Evolutionary conservation across 2,113 vertebrate genomes (phyloP).

Genomic region (Gymnarchus niloticus): DNA sequence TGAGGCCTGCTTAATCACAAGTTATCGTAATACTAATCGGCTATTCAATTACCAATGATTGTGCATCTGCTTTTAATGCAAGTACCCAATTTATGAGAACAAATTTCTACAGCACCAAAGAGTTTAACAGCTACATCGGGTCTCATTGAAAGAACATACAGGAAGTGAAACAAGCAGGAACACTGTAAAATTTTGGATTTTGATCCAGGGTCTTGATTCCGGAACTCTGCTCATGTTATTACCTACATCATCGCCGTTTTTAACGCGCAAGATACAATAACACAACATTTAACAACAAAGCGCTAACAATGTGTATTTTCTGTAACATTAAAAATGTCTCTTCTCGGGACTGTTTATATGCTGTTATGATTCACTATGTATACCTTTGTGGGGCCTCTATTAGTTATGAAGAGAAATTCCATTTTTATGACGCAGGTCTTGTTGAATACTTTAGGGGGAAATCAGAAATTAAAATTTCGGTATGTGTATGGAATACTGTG

Average conservation of each 20-base stretch:
- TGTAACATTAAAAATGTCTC: background rate
- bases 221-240: background rate
- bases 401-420: background rate
- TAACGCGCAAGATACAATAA: background rate
- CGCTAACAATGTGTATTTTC: background rate
- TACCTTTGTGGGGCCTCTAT: background rate
- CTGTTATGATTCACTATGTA: background rate
- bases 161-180: background rate
- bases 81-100: background rate
- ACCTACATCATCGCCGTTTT: background rate
- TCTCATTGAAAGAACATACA: too few species aligned
- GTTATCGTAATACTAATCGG: too few species aligned
- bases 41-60: background rate
- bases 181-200: background rate
- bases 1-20: too few species aligned
- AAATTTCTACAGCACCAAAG: background rate
- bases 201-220: background rate
- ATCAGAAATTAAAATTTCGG: background rate
- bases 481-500: background rate
- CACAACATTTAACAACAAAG: background rate
- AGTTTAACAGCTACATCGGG: background rate
- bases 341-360: background rate
- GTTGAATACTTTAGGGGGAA: background rate
- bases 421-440: background rate
- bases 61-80: background rate